Percentiles rank a stretch among this genome's conserved stretches.
Evolutionary conservation across 1,140 invertebrate genomes (phyloP).

Genomic region (Drosophila serrata): DNA sequence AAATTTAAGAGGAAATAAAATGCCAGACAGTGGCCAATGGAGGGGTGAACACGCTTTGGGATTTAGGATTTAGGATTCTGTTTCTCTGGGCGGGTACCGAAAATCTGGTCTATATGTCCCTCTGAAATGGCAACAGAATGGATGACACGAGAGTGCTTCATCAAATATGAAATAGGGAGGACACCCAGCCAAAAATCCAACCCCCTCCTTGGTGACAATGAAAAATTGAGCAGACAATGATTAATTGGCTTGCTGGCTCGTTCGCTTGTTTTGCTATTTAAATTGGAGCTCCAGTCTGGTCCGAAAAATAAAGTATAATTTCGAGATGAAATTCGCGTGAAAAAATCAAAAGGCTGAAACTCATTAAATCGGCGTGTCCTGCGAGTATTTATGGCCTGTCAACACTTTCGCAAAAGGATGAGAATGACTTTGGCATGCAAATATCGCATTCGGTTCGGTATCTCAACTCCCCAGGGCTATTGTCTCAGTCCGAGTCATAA

Average conservation of each 20-base stretch:
- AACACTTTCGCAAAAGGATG: slow-evolving; percentile 53
- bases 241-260: slow-evolving; percentile 62
- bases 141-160: slow-evolving; percentile 67
- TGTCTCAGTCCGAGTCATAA: slow-evolving; percentile 67
- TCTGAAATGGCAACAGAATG: slow-evolving; percentile 39
- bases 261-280: slow-evolving; percentile 60
- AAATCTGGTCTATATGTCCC: slow-evolving; percentile 22
- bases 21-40: slow-evolving; percentile 15
- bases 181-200: slow-evolving; percentile 27
- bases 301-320: slow-evolving; percentile 15
- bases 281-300: slow-evolving; percentile 22
- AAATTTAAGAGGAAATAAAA: slow-evolving; percentile 64
- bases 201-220: slow-evolving; percentile 43
- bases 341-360: slow-evolving; percentile 48
- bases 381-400: slow-evolving; percentile 67
- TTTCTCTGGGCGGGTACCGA: slow-evolving; percentile 15
- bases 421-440: slow-evolving; percentile 66
- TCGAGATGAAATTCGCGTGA: slow-evolving; percentile 50
- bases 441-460: slow-evolving; percentile 53
- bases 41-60: slow-evolving; percentile 35
- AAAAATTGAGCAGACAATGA: slow-evolving; percentile 76
- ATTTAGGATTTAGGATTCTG: slow-evolving; percentile 18
- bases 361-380: slow-evolving; percentile 62
- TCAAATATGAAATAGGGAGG: slow-evolving; percentile 71
- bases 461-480: slow-evolving; percentile 42